Evolutionary conservation across 2,113 vertebrate species (phyloP), one percentile per base, ranked within the genome.

Genomic region (Callaeas wilsoni): DNA sequence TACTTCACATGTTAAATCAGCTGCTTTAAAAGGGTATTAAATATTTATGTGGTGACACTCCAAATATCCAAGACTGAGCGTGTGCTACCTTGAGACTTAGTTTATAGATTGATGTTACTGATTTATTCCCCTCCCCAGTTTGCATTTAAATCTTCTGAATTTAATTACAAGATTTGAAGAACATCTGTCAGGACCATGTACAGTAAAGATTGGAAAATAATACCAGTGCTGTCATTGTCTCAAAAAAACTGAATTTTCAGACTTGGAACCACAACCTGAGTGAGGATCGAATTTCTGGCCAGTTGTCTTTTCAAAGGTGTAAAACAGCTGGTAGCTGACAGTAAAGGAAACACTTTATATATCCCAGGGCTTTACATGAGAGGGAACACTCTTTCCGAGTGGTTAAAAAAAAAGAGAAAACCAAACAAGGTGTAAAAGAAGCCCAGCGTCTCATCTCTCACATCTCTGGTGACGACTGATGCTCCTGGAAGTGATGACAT

Each of bases 21-120:
- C 41, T 77, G 78, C 89, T 96, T 89, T 91, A 84, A 96, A 94
- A 67, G 29, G n/a, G n/a, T 73, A 63, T 94, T 92, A 80, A 94
- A 87, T 68, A 90, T 77, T 88, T 59, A 87, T 95, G 92, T 81
- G 25, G 62, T 73, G 49, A 65, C 73, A 89, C 41, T 87, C 82
- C 41, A 41, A 84, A 96, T 49, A 78, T 64, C 69, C 79, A 91
- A 84, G 79, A 70, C 17, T n/a, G 78, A 80, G 50, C 4, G 9
- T 44, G 39, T 70, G 56, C 50, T 95, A 95, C 76, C 86, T 90
- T 78, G 94, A 96, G 92, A 96, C 49, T 73, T 62, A 76, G n/a
- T 89, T 89, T 95, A 89, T 84, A 89, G 90, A 84, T 62, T 76
- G 80, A 86, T 83, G 60, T 37, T 56, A 84, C 75, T 20, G 75